Evolutionary conservation across 1,140 invertebrate genomes (phyloP), one percentile per base, ranked within the genome.

Genomic region (Uloborus diversus): DNA sequence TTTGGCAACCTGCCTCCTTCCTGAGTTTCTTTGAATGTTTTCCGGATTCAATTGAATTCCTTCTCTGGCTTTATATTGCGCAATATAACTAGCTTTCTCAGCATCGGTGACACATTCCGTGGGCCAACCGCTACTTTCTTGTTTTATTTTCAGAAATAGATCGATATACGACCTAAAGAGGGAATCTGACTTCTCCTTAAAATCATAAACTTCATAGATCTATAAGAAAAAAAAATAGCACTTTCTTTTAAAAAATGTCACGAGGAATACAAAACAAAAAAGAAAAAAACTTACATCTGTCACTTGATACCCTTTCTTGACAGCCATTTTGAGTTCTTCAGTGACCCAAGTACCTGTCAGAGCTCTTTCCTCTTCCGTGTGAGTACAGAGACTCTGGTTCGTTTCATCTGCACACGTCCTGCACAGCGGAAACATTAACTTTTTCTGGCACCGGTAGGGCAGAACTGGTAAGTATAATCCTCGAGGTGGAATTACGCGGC

Each of bases 161-260:
- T 84, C 78, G 13, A 84, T 76, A 68, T 83, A 83, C 0, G 68
- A 47, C 7, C 35, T n/a, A 76, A 84, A 84, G 3, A 83, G 27
- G 1, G 73, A 62, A 20, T 47, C 56, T 17, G 47, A 65, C 20
- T 9, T 23, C 35, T 59, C 62, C 57, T 65, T 17, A 42, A 66
- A 79, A 68, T 85, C 81, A 42, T 81, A 84, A 14, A 84, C 79
- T 81, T 84, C 82, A 42, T 81, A 81, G 13, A 85, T 76, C 57
- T 82, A 47, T 27, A 47, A 47, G 47, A 25, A 47, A 27, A 14
- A 47, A 27, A 66, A n/a, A n/a, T n/a, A n/a, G n/a, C n/a, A n/a
- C n/a, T n/a, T n/a, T n/a, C n/a, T n/a, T n/a, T n/a, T n/a, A n/a
- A n/a, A n/a, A n/a, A n/a, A n/a, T n/a, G n/a, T n/a, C n/a, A n/a